Conservation (phyloP, 2,888 invertebrate genomes). For the Apodemia hepburni region DNA sequence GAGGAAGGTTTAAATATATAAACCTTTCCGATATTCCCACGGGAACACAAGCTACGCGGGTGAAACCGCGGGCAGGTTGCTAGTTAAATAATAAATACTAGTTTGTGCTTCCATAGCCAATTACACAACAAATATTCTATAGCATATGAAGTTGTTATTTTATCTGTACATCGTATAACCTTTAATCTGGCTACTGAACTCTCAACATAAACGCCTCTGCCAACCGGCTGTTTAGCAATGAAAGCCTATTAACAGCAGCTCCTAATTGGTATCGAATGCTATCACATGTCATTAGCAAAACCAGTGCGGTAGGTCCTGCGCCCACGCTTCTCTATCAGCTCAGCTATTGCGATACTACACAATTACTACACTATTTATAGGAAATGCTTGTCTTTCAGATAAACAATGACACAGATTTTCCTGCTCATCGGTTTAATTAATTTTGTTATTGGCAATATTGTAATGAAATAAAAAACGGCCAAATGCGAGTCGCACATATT, state of each 20-base stretch:
- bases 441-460: not conserved
- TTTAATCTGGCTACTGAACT: constrained; percentile 13
- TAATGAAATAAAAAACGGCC: no score
- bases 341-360: constrained; percentile 9
- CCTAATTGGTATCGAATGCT: constrained; percentile 30
- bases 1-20: no score
- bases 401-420: not conserved
- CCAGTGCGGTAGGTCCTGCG: constrained; percentile 24
- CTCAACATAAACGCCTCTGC: constrained; percentile 16
- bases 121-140: not conserved
- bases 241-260: constrained; percentile 25
- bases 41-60: no score
- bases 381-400: not conserved
- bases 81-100: no score
- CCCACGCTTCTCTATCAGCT: constrained; percentile 24
- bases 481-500: no score
- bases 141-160: constrained; percentile 14
- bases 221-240: constrained; percentile 14
- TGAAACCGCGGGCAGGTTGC: no score
- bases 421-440: not conserved
- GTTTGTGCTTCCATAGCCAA: not conserved
- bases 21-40: no score
- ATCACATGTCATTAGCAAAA: constrained; percentile 30
- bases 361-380: constrained; percentile 8
- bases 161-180: not conserved